Evolutionary conservation across 2,797 vertebrate genomes (phyloP).

Genomic region (Channa striata): DNA sequence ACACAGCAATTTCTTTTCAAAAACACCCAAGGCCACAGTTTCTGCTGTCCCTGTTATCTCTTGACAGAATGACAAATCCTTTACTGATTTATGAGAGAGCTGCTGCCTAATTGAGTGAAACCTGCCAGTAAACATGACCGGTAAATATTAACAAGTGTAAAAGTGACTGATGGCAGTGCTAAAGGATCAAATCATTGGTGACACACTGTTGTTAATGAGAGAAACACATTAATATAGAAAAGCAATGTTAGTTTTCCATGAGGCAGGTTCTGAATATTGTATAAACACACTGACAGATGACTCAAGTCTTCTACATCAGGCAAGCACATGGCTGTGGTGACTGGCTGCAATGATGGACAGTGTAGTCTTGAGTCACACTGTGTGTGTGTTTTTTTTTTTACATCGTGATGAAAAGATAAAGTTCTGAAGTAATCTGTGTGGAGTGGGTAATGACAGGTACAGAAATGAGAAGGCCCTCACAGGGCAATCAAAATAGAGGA

Average conservation of each 20-base stretch:
- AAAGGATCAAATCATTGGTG: constrained; percentile 16
- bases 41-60: constrained; percentile 23
- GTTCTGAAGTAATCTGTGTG: constrained; percentile 28
- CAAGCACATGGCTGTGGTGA: constrained; percentile 55
- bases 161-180: constrained; percentile 8
- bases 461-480: constrained; percentile 33
- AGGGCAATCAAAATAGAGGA: constrained; percentile 29
- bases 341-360: constrained; percentile 41
- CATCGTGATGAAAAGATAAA: constrained; percentile 56
- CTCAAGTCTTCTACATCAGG: constrained; percentile 68
- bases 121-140: constrained; percentile 21
- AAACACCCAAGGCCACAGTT: constrained; percentile 44
- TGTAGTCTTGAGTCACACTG: constrained; percentile 27
- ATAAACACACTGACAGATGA: constrained; percentile 68
- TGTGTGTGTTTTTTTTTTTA: constrained; percentile 49
- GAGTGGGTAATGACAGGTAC: constrained; percentile 45
- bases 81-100: constrained; percentile 17
- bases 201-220: constrained; percentile 18
- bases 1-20: constrained; percentile 27
- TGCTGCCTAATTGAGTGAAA: constrained; percentile 22
- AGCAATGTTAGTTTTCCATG: constrained; percentile 50
- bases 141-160: constrained; percentile 18
- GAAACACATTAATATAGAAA: constrained; percentile 32
- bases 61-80: constrained; percentile 7
- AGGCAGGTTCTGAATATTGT: constrained; percentile 27